Base-by-base conservation (phyloP, 2,888 invertebrate genomes). In the Leptinotarsa tumamoca region DNA sequence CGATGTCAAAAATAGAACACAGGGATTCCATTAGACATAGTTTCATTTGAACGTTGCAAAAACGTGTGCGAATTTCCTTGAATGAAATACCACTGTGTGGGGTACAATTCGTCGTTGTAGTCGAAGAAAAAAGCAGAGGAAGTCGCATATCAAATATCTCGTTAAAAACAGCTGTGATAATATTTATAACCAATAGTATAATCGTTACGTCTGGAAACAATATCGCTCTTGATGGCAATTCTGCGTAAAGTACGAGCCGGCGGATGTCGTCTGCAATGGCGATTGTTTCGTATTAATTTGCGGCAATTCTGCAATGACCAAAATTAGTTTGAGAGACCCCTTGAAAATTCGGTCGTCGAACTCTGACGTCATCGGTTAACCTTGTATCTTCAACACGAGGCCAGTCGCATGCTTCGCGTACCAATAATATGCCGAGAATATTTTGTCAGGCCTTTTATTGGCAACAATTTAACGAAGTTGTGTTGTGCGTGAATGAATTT, bases 141-240 rank as follows among this genome's bases (percentile, higher is more conserved):
- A 86, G 86, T 85, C 79, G 79, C 83, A 83, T 86, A 86, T 86
- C 86, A 81, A 82, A 85, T 86, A 84, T 84, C 85, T 81, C 80
- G 80, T 81, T 79, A 76, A 81, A 82, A 84, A 85, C 84, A 86
- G 84, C 84, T 86, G 84, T 81, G 84, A 85, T 84, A 86, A 85
- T 80, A 82, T 80, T 77, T 79, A 81, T 80, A 82, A 78, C 81
- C 82, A 83, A 83, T 83, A 84, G 77, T 75, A 77, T 77, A 77
- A 77, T 74, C 79, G 77, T 77, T 77, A 78, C 72, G 73, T 70
- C 73, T 78, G 75, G 75, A 78, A 74, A 78, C 74, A 78, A 78
- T 79, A 74, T 78, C 67, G 61, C 51, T 75, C 76, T 79, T 76
- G 78, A 78, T 78, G 75, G 72, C 70, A 70, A 73, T 79, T 78